These are phyloP conservation scores for Eupithecia centaureata DNA, from an alignment of 2,888 invertebrate genomes.

Conservation along the genomic window DNA sequence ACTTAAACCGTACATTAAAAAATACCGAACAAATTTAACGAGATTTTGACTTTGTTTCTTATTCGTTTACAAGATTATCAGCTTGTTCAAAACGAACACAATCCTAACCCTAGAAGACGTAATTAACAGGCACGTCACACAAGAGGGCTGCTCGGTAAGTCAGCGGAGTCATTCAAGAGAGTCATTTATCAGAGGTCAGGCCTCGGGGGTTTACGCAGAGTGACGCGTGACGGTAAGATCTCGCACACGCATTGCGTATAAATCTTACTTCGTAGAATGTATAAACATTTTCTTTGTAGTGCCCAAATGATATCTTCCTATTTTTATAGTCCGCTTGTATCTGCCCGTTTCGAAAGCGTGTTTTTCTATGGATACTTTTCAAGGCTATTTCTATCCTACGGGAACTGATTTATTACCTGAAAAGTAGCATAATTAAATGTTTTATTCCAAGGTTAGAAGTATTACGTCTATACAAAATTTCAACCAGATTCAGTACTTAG, in stretches of 20 bases:
- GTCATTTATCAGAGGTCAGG: slow-evolving; percentile 52
- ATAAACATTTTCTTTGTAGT: no score
- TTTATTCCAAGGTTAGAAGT: no score
- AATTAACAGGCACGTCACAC: slow-evolving; percentile 41
- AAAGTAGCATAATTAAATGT: no score
- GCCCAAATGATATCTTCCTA: no score
- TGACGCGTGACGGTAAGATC: slow-evolving; percentile 40
- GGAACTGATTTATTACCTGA: no score
- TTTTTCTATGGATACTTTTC: no score
- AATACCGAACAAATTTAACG: background rate
- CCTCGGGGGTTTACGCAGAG: slow-evolving; percentile 42
- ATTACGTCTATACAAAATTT: no score
- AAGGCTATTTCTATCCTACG: no score
- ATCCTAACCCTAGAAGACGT: slow-evolving; percentile 29
- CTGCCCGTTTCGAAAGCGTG: no score
- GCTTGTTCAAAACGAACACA: slow-evolving; percentile 3
- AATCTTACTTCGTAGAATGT: slow-evolving; percentile 6
- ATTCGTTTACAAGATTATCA: background rate
- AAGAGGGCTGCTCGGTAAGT: slow-evolving; percentile 38
- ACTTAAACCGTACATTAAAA: background rate
- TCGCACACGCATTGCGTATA: slow-evolving; percentile 23
- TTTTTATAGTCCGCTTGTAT: no score
- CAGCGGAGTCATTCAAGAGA: slow-evolving; percentile 42
- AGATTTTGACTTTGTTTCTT: background rate
- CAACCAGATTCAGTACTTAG: no score